A percentile compares a stretch with the other conserved stretches of the same genome.
These are phyloP conservation scores for Molossus molossus DNA, from an alignment of 2,797 vertebrate genomes.

Conservation along the genomic window DNA sequence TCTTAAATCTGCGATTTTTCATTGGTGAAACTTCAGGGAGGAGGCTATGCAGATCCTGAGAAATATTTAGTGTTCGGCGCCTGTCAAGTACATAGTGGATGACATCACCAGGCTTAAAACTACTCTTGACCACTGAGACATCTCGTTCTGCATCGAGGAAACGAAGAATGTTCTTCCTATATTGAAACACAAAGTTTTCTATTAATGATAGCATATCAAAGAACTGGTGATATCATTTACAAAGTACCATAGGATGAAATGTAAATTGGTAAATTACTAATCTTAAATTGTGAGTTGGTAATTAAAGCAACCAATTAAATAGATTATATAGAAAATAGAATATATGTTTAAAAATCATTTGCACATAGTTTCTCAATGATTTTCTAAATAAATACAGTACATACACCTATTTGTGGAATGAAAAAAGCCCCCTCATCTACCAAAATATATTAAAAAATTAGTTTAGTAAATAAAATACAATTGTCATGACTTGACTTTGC, in stretches of 20 bases:
- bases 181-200: slow-evolving; percentile 53
- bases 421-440: not conserved
- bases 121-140: slow-evolving; percentile 94
- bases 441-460: slow-evolving; percentile 30
- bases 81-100: slow-evolving; percentile 94
- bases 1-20: slow-evolving; percentile 94
- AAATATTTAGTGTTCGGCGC: slow-evolving; percentile 93
- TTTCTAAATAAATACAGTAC: not conserved
- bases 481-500: not conserved
- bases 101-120: slow-evolving; percentile 94
- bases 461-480: slow-evolving; percentile 23
- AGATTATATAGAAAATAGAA: not conserved
- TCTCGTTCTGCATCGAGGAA: slow-evolving; percentile 95
- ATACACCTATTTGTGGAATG: not conserved
- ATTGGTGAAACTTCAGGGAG: slow-evolving; percentile 94
- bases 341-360: slow-evolving; percentile 15
- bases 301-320: slow-evolving; percentile 3
- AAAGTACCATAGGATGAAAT: not conserved
- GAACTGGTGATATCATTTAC: not conserved
- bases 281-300: not conserved
- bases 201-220: rapidly evolving
- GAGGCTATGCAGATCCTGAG: slow-evolving; percentile 93
- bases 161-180: slow-evolving; percentile 94
- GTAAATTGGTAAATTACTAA: not conserved
- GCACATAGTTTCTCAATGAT: not conserved